Base-by-base conservation (phyloP, 2,888 invertebrate species). In the Aradus depressus region DNA sequence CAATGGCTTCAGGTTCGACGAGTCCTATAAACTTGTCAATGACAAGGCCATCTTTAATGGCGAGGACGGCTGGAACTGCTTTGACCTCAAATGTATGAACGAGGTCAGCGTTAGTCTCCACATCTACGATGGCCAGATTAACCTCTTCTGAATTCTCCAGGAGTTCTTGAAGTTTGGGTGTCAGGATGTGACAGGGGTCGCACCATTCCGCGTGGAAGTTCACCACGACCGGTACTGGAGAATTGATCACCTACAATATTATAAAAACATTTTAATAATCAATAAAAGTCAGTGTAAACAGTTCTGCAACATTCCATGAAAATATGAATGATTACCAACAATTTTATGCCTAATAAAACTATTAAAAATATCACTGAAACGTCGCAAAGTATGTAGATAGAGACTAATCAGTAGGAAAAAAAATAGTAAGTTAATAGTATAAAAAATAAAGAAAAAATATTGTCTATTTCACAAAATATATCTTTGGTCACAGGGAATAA, bases 171-270 rank as follows among this genome's bases (percentile, higher is more conserved):
- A 89, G 75, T 68, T 85, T 84, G 2, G 88, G 88, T 1, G 88
- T 88, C 12, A 89, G 72, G 62, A 87, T 84, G 68, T 86, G 86
- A 67, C 89, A 89, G 0, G 89, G 88, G 67, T 87, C 87, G 64
- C 89, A 89, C 89, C 89, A 89, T 60, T 89, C 87, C 0, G 89
- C 89, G 64, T 89, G 89, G 65, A 89, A 89, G 66, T 88, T 89
- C 1, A 89, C 87, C 66, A 89, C 85, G n/a, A 89, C 88, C 25
- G 88, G 84, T 62, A 81, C 80, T 31, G 79, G 76, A 60, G 83
- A 86, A 66, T 87, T 84, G 77, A 89, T 84, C 44, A 88, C 79
- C 76, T 75, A 64, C 56, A 51, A 8, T 62, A 54, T n/a, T n/a
- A n/a, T n/a, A n/a, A 56, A 58, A 47, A 34, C 28, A 52, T 18